Base-by-base conservation (phyloP, 2,888 invertebrate genomes). In the Abrostola tripartita region DNA sequence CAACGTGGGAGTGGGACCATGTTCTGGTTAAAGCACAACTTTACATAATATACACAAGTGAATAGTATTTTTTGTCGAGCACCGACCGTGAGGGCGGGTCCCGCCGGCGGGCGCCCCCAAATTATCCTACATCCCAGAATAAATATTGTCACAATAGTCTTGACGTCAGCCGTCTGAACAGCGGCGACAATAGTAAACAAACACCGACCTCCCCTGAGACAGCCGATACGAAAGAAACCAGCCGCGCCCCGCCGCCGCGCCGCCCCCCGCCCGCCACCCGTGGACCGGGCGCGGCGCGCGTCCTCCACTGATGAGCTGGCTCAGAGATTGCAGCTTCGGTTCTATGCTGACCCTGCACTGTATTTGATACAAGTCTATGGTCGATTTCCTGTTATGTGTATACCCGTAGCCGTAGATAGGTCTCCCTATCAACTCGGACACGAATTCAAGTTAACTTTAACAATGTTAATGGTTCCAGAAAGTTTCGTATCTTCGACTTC, bases 381-480 rank as follows among this genome's bases (percentile, higher is more conserved):
- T 11, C 55, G 62, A 69, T 40, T 49, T 37, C 53, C 65, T 71
- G 71, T 62, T 68, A 66, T 71, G 80, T n/a, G n/a, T n/a, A n/a
- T n/a, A n/a, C n/a, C n/a, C n/a, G n/a, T n/a, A n/a, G n/a, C n/a
- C n/a, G n/a, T 78, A 79, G 71, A 81, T 77, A 74, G 69, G 76
- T 78, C 76, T 76, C 82, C 81, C 85, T 88, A 87, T 88, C 87
- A 82, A 85, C 86, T 86, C 81, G 84, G 79, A 89, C 89, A 90
- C 88, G 88, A 89, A 85, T 87, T 86, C 81, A 78, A 88, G 86
- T 86, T 85, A 88, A 82, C 81, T 79, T 77, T 74, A 60, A 81
- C 88, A 79, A 83, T 81, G 58, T 83, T 79, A 61, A 58, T 47
- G 52, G 35, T 10, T 5, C 8, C 5, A 44, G 38, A 24, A 24